A percentile compares a stretch with the other conserved stretches of the same genome.
phyloP scores from a whole-genome alignment of 2,797 vertebrate species.

The Rhinella marina region DNA sequence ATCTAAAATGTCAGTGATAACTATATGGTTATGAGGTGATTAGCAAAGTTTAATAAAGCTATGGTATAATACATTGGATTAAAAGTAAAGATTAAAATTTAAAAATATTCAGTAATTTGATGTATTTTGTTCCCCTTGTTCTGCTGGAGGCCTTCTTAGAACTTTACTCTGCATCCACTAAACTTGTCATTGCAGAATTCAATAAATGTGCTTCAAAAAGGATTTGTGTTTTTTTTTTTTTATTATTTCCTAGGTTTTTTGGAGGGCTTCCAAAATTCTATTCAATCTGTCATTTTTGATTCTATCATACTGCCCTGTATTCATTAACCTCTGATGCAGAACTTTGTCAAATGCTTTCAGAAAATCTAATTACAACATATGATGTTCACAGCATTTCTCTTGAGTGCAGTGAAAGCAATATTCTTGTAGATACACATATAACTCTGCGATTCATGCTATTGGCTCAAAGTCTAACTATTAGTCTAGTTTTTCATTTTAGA shows the following conservation, averaged over 20 bases:
- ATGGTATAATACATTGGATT: neutral
- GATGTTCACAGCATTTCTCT: slow-evolving; percentile 55
- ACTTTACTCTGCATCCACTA: neutral
- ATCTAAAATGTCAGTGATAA: neutral
- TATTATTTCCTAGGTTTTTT: slow-evolving; percentile 64
- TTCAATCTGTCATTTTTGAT: slow-evolving; percentile 67
- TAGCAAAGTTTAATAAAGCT: no score
- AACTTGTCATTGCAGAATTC: slow-evolving; percentile 9
- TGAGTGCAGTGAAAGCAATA: slow-evolving; percentile 59
- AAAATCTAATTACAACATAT: slow-evolving; percentile 66
- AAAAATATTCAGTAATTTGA: neutral
- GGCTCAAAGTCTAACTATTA: neutral
- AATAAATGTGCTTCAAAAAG: slow-evolving; percentile 49
- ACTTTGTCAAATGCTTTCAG: slow-evolving; percentile 68
- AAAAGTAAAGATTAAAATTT: neutral
- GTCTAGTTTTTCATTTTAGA: neutral
- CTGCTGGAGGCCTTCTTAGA: neutral
- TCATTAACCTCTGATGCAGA: slow-evolving; percentile 67
- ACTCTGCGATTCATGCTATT: slow-evolving; percentile 2
- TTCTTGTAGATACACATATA: slow-evolving; percentile 42
- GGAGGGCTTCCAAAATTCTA: slow-evolving; percentile 65
- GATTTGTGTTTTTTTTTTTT: slow-evolving; percentile 62
- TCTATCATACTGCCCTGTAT: slow-evolving; percentile 66
- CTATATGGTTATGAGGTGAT: neutral
- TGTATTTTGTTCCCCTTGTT: neutral